Percentiles rank a stretch among this genome's conserved stretches.
Conservation (phyloP, 2,888 invertebrate genomes). For the Tachina lurida region DNA sequence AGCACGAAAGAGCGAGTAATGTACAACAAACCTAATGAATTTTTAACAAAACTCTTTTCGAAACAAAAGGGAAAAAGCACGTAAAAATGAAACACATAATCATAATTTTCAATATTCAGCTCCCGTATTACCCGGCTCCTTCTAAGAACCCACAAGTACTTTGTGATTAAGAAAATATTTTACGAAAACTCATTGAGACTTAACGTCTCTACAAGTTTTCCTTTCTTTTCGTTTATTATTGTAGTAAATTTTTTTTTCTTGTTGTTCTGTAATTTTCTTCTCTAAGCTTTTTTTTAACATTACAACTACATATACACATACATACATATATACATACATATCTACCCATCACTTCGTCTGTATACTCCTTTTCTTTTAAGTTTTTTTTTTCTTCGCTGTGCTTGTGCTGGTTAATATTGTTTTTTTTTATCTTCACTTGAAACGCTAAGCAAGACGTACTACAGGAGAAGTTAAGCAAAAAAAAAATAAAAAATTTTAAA, state of each 20-base stretch:
- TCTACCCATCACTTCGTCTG: constrained; percentile 44
- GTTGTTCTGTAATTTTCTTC: constrained; percentile 18
- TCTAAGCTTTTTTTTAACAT: constrained; percentile 45
- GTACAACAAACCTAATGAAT: constrained; percentile 63
- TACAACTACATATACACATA: too few relatives aligned
- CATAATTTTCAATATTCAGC: constrained; percentile 66
- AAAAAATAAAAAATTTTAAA: constrained; percentile 57
- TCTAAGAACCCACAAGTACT: constrained; percentile 68
- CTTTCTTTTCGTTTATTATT: constrained; percentile 32
- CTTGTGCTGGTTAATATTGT: constrained; percentile 38
- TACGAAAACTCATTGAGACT: constrained; percentile 70
- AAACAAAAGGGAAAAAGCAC: constrained; percentile 16
- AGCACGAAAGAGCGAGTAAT: constrained; percentile 11
- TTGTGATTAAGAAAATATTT: constrained; percentile 69
- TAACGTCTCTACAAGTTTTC: constrained; percentile 66
- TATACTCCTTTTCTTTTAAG: constrained; percentile 62
- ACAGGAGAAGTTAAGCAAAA: constrained; percentile 16
- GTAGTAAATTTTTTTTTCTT: not conserved
- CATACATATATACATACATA: not conserved
- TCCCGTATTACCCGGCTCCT: constrained; percentile 32
- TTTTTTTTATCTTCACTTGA: constrained; percentile 40
- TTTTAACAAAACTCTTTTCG: constrained; percentile 65
- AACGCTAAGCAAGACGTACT: not conserved
- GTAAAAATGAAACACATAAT: constrained; percentile 62
- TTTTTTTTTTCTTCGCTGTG: not conserved